Percentiles rank a stretch among this genome's conserved stretches.
Conservation (phyloP, 1,140 invertebrate species). For the Eriosoma lanigerum region DNA sequence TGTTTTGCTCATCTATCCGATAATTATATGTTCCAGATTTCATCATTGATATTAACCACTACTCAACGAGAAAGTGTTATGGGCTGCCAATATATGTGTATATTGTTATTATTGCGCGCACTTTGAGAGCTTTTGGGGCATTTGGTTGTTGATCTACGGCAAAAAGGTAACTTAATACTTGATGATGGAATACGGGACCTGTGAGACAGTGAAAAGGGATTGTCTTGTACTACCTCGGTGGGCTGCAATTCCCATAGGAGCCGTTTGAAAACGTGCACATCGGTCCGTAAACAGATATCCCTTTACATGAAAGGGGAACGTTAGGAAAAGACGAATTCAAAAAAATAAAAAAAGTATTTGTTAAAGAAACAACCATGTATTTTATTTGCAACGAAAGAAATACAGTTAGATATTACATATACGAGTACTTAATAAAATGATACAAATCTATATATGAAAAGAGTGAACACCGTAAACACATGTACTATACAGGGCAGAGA, state of each 20-base stretch:
- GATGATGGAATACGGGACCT: slow-evolving; percentile 16
- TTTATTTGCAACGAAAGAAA: neutral
- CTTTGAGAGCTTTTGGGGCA: neutral
- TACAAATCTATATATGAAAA: too few relatives aligned
- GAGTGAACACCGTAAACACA: too few relatives aligned
- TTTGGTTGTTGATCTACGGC: slow-evolving; percentile 13
- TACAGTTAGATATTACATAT: too few relatives aligned
- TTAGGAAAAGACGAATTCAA: neutral
- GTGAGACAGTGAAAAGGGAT: slow-evolving; percentile 3
- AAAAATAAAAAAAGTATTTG: too few relatives aligned
- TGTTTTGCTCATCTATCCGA: neutral
- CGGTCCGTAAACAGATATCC: slow-evolving; percentile 3
- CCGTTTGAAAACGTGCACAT: slow-evolving; percentile 19
- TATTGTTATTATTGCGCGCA: neutral
- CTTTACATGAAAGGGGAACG: neutral
- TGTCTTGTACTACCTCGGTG: slow-evolving; percentile 12
- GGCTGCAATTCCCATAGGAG: neutral
- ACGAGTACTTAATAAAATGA: too few relatives aligned
- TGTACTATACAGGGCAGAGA: too few relatives aligned
- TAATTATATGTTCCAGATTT: slow-evolving; percentile 7
- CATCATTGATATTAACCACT: neutral
- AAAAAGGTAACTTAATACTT: slow-evolving; percentile 44
- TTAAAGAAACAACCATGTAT: neutral
- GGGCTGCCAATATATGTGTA: neutral
- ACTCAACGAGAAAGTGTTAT: neutral